Evolutionary conservation across 2,888 invertebrate species (phyloP).

Genomic region (Leptinotarsa juncta): DNA sequence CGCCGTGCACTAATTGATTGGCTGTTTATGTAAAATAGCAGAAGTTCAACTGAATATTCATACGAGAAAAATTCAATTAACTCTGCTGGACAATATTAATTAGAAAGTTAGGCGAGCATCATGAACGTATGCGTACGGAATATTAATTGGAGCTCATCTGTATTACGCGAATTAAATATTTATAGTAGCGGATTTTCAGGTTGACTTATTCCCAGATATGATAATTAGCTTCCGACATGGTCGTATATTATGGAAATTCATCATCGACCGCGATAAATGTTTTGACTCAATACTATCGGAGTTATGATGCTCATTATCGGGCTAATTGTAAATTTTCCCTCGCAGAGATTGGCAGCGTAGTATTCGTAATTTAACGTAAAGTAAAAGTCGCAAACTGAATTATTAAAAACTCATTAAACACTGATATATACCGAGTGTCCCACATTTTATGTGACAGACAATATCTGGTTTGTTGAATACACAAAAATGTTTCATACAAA

Average conservation of each 20-base stretch:
- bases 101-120: constrained; percentile 18
- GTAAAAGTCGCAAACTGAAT: too few relatives aligned
- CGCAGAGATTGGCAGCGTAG: too few relatives aligned
- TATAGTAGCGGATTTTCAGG: constrained; percentile 23
- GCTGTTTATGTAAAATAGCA: constrained; percentile 29
- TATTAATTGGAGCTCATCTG: constrained; percentile 20
- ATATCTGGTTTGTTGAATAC: too few relatives aligned
- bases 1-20: constrained; percentile 29
- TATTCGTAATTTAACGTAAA: too few relatives aligned
- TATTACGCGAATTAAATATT: constrained; percentile 22
- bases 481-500: too few relatives aligned
- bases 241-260: constrained; percentile 7
- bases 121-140: constrained; percentile 14
- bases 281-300: not conserved
- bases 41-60: constrained; percentile 22
- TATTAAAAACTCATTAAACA: too few relatives aligned
- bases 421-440: too few relatives aligned
- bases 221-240: constrained; percentile 16
- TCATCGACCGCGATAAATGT: not conserved
- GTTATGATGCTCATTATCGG: not conserved
- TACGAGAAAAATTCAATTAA: constrained; percentile 25
- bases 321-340: not conserved
- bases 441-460: too few relatives aligned
- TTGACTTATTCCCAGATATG: constrained; percentile 20
- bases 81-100: constrained; percentile 22